Evolutionary conservation across 1,140 invertebrate species (phyloP).

Genomic region (Brachionus calyciflorus): DNA sequence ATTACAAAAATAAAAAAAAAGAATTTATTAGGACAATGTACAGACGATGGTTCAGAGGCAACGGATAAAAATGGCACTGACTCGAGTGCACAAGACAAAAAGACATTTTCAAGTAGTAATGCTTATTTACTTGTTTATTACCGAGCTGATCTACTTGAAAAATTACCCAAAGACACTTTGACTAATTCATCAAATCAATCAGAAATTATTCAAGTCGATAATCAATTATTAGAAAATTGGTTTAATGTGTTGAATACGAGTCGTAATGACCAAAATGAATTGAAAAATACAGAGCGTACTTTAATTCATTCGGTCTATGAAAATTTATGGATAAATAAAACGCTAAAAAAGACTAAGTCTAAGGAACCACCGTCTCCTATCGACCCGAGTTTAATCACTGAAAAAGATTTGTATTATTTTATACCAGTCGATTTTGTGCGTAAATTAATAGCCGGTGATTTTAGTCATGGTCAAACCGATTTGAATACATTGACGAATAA

Average conservation of each 20-base stretch:
- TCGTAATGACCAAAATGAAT: neutral
- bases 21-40: slow-evolving; percentile 59
- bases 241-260: slow-evolving; percentile 3
- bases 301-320: slow-evolving; percentile 22
- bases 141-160: neutral
- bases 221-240: slow-evolving; percentile 30
- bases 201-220: slow-evolving; percentile 12
- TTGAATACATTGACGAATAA: neutral
- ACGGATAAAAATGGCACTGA: slow-evolving; percentile 55
- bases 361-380: neutral
- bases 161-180: neutral
- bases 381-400: neutral
- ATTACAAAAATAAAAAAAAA: slow-evolving; percentile 67
- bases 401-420: slow-evolving; percentile 17
- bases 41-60: slow-evolving; percentile 61
- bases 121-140: slow-evolving; percentile 33
- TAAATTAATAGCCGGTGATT: slow-evolving; percentile 1
- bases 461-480: neutral
- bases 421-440: neutral
- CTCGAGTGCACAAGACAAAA: slow-evolving; percentile 47
- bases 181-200: neutral
- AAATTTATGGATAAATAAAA: neutral
- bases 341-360: neutral
- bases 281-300: neutral
- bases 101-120: slow-evolving; percentile 21